Conservation (phyloP, 1,140 invertebrate genomes). For the Cylas formicarius region DNA sequence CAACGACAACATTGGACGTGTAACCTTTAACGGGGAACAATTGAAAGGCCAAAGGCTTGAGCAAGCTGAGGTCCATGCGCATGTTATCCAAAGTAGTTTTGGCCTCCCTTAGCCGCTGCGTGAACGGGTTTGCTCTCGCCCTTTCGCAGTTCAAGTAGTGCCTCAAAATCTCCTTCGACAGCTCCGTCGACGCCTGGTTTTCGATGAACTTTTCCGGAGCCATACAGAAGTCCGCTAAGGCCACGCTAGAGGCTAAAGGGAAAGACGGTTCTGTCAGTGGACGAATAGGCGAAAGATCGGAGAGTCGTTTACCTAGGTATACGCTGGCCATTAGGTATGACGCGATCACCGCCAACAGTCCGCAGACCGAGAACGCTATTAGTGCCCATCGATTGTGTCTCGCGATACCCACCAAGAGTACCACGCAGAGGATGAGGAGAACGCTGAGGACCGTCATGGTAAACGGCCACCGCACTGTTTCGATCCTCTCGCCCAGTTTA, state of each 20-base stretch:
- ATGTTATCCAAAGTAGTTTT: slow-evolving; percentile 66
- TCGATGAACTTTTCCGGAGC: slow-evolving; percentile 53
- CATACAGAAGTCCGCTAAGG: slow-evolving; percentile 69
- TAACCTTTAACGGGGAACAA: slow-evolving; percentile 48
- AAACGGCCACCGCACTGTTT: slow-evolving; percentile 65
- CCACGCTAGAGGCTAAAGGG: slow-evolving; percentile 70
- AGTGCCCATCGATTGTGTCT: slow-evolving; percentile 74
- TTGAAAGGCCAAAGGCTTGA: slow-evolving; percentile 54
- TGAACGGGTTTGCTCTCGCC: slow-evolving; percentile 69
- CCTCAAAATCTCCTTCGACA: slow-evolving; percentile 56
- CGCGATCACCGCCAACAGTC: slow-evolving; percentile 80
- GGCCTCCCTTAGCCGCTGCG: slow-evolving; percentile 64
- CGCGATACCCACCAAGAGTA: slow-evolving; percentile 74
- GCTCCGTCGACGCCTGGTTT: slow-evolving; percentile 39
- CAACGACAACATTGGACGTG: no score
- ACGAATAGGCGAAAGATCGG: slow-evolving; percentile 7
- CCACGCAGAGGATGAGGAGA: slow-evolving; percentile 70
- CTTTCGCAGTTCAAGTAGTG: slow-evolving; percentile 80
- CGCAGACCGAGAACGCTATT: slow-evolving; percentile 78
- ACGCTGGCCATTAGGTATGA: slow-evolving; percentile 82
- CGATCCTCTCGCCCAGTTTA: slow-evolving; percentile 54
- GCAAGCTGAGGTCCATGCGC: slow-evolving; percentile 53
- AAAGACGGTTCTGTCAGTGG: slow-evolving; percentile 62
- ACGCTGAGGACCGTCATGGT: slow-evolving; percentile 71
- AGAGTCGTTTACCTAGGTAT: slow-evolving; percentile 61